These are phyloP conservation scores for Dromococcyx pavoninus DNA, from an alignment of 2,797 vertebrate genomes.

Conservation along the genomic window DNA sequence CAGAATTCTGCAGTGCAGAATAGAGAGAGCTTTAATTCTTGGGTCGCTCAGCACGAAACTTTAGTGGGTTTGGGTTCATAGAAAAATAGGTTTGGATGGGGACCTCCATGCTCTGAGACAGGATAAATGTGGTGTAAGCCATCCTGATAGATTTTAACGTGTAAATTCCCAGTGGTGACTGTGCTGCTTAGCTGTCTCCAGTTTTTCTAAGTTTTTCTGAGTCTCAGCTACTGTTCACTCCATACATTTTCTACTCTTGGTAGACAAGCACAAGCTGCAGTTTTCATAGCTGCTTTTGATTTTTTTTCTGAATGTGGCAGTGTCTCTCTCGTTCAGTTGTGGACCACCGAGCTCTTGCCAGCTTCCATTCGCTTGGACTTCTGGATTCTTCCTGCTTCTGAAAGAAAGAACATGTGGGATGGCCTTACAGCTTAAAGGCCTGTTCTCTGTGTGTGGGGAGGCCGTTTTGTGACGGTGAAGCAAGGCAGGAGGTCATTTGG, in stretches of 20 bases:
- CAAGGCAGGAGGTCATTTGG: not conserved
- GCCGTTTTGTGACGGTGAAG: not conserved
- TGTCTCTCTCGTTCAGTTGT: not conserved
- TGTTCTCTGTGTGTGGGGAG: not conserved
- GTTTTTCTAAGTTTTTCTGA: not conserved
- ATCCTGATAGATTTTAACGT: not conserved
- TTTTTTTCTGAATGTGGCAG: not conserved
- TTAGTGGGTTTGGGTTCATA: not conserved
- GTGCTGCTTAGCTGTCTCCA: not conserved
- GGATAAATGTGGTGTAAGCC: not conserved
- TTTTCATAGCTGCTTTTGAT: not conserved
- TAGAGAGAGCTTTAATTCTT: not conserved
- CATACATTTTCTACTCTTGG: not conserved
- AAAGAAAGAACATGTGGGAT: accelerated
- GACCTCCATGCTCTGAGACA: not conserved
- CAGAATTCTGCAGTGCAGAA: not conserved
- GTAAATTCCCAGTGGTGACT: not conserved
- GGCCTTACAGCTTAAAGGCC: not conserved
- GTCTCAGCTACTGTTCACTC: not conserved
- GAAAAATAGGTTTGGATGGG: not conserved
- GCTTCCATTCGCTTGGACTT: not conserved
- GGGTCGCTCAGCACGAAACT: not conserved
- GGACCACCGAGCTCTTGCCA: not conserved
- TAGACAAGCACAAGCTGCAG: not conserved
- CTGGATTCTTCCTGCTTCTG: not conserved